Evolutionary conservation across 2,797 vertebrate genomes (phyloP), one percentile per base, ranked within the genome.

Genomic region (Leuciscus waleckii): DNA sequence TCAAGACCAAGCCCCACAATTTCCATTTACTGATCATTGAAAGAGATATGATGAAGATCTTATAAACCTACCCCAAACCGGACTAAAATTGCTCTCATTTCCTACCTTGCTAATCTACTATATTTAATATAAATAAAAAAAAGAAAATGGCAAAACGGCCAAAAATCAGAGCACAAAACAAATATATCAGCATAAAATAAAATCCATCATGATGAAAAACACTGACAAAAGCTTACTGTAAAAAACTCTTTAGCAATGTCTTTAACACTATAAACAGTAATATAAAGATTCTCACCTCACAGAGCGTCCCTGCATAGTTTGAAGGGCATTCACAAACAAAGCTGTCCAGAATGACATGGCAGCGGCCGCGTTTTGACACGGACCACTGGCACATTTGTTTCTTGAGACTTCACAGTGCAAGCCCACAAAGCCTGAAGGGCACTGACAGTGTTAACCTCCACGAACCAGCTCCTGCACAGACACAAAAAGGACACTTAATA

Each of bases 241-340:
- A 26, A 46, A 41, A 43, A 43, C 0, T 16, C 3, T 14, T 56
- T 56, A n/a, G 39, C n/a, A 29, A 17, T 23, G 41, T 73, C n/a
- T 17, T 35, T n/a, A 41, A n/a, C 5, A 41, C 14, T 21, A 41
- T 17, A 32, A 67, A 49, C 26, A 23, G 10, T 80, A 29, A 29
- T 29, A 29, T 29, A 49, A 80, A 32, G 5, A 73, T 43, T 86
- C 96, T 96, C 93, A 99, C 98, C 97, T 99, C 97, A 3, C 98
- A 99, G 84, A 97, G 94, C 37, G 88, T 91, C 88, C 98, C 98
- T 0, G 95, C 95, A 89, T 96, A 97, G 83, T 96, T 95, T 5
- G 90, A 83, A 1, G 89, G 93, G 88, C 98, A 99, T 79, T 96
- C 94, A 82, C 98, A 99, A 83, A 90, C 94, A 67, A 99, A 99